A percentile compares a stretch with the other conserved stretches of the same genome.
Conservation (phyloP, 2,888 invertebrate species). For the Nymphalis c-album region DNA sequence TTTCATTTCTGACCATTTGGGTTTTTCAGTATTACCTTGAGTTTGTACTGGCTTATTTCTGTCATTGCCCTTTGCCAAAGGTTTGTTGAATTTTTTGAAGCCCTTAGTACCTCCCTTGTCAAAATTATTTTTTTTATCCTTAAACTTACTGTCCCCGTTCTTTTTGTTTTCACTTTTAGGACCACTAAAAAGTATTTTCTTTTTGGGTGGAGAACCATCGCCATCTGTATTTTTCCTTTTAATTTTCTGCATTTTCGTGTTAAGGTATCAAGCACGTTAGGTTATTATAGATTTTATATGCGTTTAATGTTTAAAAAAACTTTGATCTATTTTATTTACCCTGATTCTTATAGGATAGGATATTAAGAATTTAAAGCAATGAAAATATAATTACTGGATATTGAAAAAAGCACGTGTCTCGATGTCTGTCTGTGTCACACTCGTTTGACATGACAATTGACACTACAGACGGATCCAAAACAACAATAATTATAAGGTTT, state of each 20-base stretch:
- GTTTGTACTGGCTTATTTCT: conserved; percentile 52
- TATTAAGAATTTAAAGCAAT: too few species aligned
- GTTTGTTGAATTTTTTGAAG: conserved; percentile 37
- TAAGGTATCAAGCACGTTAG: background rate
- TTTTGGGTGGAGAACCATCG: conserved; percentile 51
- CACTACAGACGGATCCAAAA: too few species aligned
- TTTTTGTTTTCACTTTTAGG: conserved; percentile 34
- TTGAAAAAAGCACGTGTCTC: too few species aligned
- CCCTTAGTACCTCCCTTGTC: conserved; percentile 37
- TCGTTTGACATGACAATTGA: too few species aligned
- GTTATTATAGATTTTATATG: background rate
- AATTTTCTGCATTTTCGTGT: conserved; percentile 61
- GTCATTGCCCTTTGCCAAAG: conserved; percentile 42
- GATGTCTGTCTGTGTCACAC: too few species aligned
- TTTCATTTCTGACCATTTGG: conserved; percentile 88
- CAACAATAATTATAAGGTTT: too few species aligned
- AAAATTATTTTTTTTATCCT: conserved; percentile 32
- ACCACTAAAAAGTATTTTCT: conserved; percentile 52
- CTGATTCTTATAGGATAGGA: too few species aligned
- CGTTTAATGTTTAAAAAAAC: too few species aligned
- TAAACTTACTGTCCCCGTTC: conserved; percentile 31
- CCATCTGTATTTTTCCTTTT: conserved; percentile 61
- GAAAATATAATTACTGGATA: too few species aligned
- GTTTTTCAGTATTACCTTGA: conserved; percentile 63
- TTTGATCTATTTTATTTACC: too few species aligned